Conservation (phyloP, 2,797 vertebrate genomes). For the Phataginus tetradactyla region DNA sequence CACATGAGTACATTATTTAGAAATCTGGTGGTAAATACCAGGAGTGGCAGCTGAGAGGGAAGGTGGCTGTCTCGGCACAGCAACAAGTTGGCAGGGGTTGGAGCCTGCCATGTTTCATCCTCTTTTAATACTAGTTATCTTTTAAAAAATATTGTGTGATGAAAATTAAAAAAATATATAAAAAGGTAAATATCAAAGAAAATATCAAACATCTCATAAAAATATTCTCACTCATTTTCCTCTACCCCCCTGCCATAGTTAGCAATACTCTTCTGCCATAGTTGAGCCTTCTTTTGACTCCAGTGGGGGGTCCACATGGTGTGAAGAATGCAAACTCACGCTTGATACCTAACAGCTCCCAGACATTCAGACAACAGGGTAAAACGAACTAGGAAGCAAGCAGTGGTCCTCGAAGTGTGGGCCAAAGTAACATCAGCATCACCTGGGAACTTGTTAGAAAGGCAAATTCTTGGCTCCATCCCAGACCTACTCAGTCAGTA, state of each 20-base stretch:
- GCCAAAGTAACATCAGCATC: not conserved
- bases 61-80: not conserved
- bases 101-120: not conserved
- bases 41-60: not conserved
- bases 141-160: not conserved
- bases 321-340: not conserved
- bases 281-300: not conserved
- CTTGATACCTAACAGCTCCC: not conserved
- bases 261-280: not conserved
- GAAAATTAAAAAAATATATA: not conserved
- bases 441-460: not conserved
- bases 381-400: not conserved
- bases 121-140: not conserved
- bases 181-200: not conserved
- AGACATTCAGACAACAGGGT: not conserved
- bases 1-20: not conserved
- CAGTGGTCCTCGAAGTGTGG: not conserved
- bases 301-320: not conserved
- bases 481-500: not conserved
- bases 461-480: not conserved
- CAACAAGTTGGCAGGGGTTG: not conserved
- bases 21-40: not conserved
- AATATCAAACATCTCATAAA: not conserved
- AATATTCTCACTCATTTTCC: not conserved
- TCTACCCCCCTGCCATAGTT: fast-evolving